Percentiles rank a stretch among this genome's conserved stretches.
Conservation (phyloP, 2,113 vertebrate genomes). For the Ammodytes marinus region DNA sequence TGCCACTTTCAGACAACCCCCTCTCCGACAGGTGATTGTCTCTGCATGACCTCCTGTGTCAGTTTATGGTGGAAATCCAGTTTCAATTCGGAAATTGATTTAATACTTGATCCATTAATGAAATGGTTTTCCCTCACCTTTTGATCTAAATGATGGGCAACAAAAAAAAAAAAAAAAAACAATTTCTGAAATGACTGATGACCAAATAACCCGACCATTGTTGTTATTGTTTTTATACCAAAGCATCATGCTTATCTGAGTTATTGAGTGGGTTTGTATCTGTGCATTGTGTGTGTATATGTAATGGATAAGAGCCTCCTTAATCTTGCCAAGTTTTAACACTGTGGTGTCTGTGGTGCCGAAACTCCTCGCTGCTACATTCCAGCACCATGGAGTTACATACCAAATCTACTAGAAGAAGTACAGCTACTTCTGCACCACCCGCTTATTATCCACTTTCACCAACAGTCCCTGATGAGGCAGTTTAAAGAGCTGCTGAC, state of each 20-base stretch:
- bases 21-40: conserved; percentile 87
- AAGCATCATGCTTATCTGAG: not conserved
- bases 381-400: conserved; percentile 4
- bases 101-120: not conserved
- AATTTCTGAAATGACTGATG: conserved; percentile 10
- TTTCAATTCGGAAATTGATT: not conserved
- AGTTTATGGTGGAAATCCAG: not conserved
- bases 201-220: not conserved
- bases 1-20: conserved; percentile 70
- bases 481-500: not conserved
- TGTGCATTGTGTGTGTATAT: not conserved
- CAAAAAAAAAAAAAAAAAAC: not conserved
- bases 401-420: not conserved
- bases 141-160: not conserved
- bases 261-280: not conserved
- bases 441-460: not conserved
- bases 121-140: not conserved
- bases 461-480: not conserved
- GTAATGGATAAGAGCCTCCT: not conserved
- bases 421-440: not conserved
- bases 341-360: not conserved
- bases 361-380: conserved; percentile 10
- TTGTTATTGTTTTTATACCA: not conserved
- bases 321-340: conserved; percentile 16
- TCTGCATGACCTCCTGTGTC: conserved; percentile 42